These are phyloP conservation scores for Spermophilus dauricus DNA, from an alignment of 2,113 vertebrate genomes.

Conservation along the genomic window DNA sequence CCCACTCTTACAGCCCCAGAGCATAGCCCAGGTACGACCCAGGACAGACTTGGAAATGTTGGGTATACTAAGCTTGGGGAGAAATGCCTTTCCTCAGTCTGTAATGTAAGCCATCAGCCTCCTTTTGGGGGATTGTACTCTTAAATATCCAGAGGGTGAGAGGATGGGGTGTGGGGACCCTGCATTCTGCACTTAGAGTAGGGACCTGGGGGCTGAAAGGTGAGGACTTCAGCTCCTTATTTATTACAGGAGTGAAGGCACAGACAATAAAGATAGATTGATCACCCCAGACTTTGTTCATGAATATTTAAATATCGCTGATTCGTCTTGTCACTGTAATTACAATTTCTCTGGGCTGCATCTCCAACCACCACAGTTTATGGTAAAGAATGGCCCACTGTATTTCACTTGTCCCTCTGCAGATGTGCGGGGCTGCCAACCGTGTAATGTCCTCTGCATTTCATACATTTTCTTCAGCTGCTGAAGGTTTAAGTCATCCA, in stretches of 20 bases:
- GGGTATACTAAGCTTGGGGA: background rate
- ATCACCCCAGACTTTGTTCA: slow-evolving; percentile 92
- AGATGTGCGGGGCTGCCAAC: slow-evolving; percentile 93
- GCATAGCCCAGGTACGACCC: fast-evolving
- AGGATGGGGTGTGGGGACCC: background rate
- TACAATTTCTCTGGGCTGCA: slow-evolving; percentile 93
- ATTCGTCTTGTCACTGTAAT: slow-evolving; percentile 95
- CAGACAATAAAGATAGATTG: slow-evolving; percentile 94
- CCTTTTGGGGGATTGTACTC: background rate
- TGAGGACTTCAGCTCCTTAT: slow-evolving; percentile 89
- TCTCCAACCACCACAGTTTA: slow-evolving; percentile 91
- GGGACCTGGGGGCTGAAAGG: slow-evolving; percentile 82
- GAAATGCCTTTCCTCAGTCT: background rate
- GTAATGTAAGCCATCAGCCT: background rate
- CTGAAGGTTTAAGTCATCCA: slow-evolving; percentile 98
- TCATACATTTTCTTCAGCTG: slow-evolving; percentile 97
- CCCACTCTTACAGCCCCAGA: fast-evolving
- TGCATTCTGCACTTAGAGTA: slow-evolving; percentile 1
- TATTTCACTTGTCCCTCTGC: slow-evolving; percentile 92
- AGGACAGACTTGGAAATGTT: background rate
- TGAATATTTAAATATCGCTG: slow-evolving; percentile 95
- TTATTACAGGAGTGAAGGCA: slow-evolving; percentile 90
- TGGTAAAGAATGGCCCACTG: slow-evolving; percentile 93
- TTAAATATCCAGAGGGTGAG: background rate
- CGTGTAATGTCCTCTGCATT: slow-evolving; percentile 96